A percentile compares a stretch with the other conserved stretches of the same genome.
phyloP scores from a whole-genome alignment of 2,797 vertebrate genomes.

The Ctenochaetus hawaiiensis region DNA sequence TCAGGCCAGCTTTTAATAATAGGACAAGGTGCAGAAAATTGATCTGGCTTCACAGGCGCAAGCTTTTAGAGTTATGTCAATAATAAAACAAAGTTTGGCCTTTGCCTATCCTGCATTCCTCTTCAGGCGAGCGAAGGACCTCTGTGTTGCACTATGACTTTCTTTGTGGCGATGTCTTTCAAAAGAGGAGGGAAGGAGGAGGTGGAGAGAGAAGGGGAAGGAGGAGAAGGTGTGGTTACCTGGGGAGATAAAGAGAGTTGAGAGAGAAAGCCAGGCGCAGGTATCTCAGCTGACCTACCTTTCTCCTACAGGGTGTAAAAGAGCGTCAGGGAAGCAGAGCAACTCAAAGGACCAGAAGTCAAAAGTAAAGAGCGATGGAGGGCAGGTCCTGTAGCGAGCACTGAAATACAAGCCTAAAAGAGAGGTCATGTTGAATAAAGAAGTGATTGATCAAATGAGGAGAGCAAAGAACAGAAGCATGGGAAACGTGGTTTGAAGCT shows the following conservation, averaged over 20 bases:
- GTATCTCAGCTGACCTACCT: constrained; percentile 49
- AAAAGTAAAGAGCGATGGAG: constrained; percentile 51
- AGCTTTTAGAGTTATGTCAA: constrained; percentile 84
- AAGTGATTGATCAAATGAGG: constrained; percentile 63
- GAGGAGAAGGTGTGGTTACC: constrained; percentile 74
- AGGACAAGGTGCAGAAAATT: constrained; percentile 85
- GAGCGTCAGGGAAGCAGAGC: constrained; percentile 39
- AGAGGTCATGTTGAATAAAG: constrained; percentile 57
- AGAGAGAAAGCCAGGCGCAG: constrained; percentile 27
- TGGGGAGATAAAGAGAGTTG: constrained; percentile 68
- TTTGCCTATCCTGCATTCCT: constrained; percentile 71
- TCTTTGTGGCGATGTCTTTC: constrained; percentile 65
- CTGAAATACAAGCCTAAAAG: constrained; percentile 42
- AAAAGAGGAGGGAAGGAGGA: constrained; percentile 49
- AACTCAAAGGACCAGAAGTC: constrained; percentile 44
- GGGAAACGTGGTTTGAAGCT: constrained; percentile 51
- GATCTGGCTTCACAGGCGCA: constrained; percentile 79
- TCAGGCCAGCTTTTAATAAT: constrained; percentile 85
- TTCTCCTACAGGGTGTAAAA: constrained; percentile 61
- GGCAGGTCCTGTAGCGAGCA: constrained; percentile 63
- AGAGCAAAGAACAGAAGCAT: constrained; percentile 37
- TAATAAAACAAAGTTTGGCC: constrained; percentile 82
- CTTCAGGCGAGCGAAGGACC: constrained; percentile 74
- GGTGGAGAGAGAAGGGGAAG: constrained; percentile 30
- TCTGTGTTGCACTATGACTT: constrained; percentile 68